A percentile compares a stretch with the other conserved stretches of the same genome.
Evolutionary conservation across 2,113 vertebrate genomes (phyloP).

Genomic region (Dipodomys stephensi): DNA sequence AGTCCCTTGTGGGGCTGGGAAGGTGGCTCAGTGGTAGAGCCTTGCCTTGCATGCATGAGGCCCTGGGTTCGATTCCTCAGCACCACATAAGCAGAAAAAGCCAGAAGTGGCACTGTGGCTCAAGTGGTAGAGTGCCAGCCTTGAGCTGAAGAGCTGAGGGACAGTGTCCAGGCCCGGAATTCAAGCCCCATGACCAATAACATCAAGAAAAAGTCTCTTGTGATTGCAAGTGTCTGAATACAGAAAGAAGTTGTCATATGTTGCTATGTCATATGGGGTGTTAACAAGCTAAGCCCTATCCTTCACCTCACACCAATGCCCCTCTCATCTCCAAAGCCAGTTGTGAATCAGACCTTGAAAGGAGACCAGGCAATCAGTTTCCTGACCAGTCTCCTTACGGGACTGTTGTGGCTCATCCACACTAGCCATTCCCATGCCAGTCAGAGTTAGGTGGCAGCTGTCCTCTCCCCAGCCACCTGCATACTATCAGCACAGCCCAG

Average conservation of each 20-base stretch:
- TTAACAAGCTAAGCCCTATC: neutral
- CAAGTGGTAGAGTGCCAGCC: no score
- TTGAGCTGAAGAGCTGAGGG: no score
- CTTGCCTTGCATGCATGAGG: no score
- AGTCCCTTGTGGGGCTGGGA: no score
- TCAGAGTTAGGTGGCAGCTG: neutral
- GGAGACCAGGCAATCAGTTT: neutral
- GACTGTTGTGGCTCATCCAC: fast-evolving
- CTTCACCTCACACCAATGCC: neutral
- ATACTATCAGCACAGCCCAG: neutral
- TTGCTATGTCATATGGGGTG: neutral
- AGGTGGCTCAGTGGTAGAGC: no score
- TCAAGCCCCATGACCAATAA: no score
- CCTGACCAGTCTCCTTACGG: neutral
- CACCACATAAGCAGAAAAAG: no score
- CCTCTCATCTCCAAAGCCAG: neutral
- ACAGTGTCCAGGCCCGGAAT: no score
- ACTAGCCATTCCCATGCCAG: neutral
- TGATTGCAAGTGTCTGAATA: neutral
- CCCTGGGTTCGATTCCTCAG: no score
- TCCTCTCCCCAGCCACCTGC: neutral
- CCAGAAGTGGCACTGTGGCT: no score
- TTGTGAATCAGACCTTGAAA: neutral
- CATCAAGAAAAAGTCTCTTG: no score
- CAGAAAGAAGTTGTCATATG: neutral